Base-by-base conservation (phyloP, 1,140 invertebrate genomes). In the Meloidogyne hapla region DNA sequence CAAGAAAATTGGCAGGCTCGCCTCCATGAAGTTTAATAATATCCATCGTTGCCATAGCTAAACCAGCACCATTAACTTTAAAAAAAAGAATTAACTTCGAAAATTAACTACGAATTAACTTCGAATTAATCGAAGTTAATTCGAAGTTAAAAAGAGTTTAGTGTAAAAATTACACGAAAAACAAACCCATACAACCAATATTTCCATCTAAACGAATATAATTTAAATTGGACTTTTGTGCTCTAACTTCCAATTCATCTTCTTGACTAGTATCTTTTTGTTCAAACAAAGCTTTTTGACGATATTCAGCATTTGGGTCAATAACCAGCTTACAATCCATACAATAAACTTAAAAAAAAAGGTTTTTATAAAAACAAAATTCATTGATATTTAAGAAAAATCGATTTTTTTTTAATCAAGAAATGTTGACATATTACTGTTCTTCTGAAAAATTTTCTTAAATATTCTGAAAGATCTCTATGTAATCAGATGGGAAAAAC, bases 171-270 rank as follows among this genome's bases (percentile, higher is more conserved):
- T 40, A 26, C 15, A 71, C 6, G 8, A 10, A 28, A n/a, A 48
- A 62, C 71, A 5, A 23, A 88, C 76, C 76, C 70, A 90, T 77
- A 82, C 89, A 90, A 12, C 90, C 89, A 80, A 90, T 90, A 76
- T 89, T 93, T 75, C 95, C 95, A 89, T 97, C 94, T 25, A 98
- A 90, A 42, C 94, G 93, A 88, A 98, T 97, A 88, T 98, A 98
- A 88, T 98, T 98, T 48, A 98, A 89, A 85, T 95, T 93, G 81
- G 92, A 93, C 85, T 94, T 93, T 12, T 93, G 92, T 21, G 95
- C 95, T 85, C 94, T 92, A 1, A 95, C 92, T 90, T 98, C 96
- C 84, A 95, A 93, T 48, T 92, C 89, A 88, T 98, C 94, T 87
- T 96, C 94, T 88, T 98, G 95, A 64, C 91, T 91, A 90, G 91